Conservation (phyloP, 2,113 vertebrate species). For the Oostethus manadensis region DNA sequence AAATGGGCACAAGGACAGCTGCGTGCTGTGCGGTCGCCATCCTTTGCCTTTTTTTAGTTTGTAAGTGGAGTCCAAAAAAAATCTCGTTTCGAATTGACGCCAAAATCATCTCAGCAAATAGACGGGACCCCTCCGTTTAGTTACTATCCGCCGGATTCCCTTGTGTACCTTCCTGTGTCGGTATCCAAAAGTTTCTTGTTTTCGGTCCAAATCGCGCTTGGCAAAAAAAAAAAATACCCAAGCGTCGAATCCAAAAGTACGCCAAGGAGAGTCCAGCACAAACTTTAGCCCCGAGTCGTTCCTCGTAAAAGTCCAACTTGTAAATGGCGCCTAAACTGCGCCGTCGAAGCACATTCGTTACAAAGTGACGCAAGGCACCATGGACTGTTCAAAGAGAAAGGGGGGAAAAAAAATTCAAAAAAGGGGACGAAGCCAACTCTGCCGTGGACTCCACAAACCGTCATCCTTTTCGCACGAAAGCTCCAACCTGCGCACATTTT, state of each 20-base stretch:
- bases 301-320: slow-evolving; percentile 77
- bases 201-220: slow-evolving; percentile 10
- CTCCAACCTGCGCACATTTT: neutral
- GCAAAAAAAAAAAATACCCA: too few species aligned
- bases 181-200: slow-evolving; percentile 20
- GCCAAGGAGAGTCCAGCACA: slow-evolving; percentile 38
- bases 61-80: neutral
- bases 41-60: neutral
- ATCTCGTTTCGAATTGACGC: slow-evolving; percentile 9
- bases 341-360: slow-evolving; percentile 98
- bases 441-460: slow-evolving; percentile 20
- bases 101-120: slow-evolving; percentile 51
- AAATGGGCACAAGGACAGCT: slow-evolving; percentile 1
- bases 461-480: neutral
- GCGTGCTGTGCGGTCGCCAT: too few species aligned
- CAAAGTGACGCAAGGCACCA: slow-evolving; percentile 83
- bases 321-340: slow-evolving; percentile 99
- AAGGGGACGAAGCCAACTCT: slow-evolving; percentile 77
- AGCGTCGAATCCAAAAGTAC: slow-evolving; percentile 27
- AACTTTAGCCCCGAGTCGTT: slow-evolving; percentile 22
- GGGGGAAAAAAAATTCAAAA: slow-evolving; percentile 76
- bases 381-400: slow-evolving; percentile 78
- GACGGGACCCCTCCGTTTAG: slow-evolving; percentile 41
- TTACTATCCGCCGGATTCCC: neutral
- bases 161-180: slow-evolving; percentile 35